These are phyloP conservation scores for Lytechinus pictus DNA, from an alignment of 35 echinoderm and acorn worm species.

Conservation along the genomic window DNA sequence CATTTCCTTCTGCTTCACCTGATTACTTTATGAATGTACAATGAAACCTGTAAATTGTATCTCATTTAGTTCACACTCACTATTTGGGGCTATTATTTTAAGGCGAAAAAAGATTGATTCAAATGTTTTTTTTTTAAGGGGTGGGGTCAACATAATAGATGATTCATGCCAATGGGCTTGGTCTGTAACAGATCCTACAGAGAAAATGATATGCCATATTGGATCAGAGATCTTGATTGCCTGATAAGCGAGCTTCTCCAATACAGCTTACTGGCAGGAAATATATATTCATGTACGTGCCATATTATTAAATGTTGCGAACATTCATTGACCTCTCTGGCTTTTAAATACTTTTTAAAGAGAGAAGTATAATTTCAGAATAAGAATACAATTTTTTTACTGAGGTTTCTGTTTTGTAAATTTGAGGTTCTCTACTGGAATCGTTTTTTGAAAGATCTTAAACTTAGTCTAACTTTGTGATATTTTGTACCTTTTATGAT, in stretches of 20 bases:
- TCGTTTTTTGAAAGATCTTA: too few relatives aligned
- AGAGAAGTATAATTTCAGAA: neutral
- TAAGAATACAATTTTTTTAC: neutral
- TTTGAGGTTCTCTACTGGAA: too few relatives aligned
- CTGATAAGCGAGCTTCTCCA: neutral
- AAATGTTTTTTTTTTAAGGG: neutral
- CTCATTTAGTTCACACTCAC: neutral
- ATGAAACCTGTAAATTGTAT: neutral
- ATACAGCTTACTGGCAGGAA: neutral
- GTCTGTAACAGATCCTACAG: neutral
- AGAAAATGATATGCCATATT: slow-evolving; percentile 4
- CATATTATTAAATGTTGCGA: neutral
- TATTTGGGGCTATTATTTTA: neutral
- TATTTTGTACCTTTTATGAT: too few relatives aligned
- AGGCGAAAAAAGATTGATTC: neutral
- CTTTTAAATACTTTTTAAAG: neutral
- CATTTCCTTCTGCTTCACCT: neutral
- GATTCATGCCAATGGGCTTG: neutral
- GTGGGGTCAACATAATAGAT: neutral
- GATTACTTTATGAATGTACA: neutral
- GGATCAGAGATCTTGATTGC: neutral
- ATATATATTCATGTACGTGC: slow-evolving; percentile 11
- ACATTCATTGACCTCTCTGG: neutral
- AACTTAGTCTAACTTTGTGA: too few relatives aligned
- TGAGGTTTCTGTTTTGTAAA: too few relatives aligned